These are phyloP conservation scores for Geotrypetes seraphini DNA, from an alignment of 2,797 vertebrate species.

Conservation along the genomic window DNA sequence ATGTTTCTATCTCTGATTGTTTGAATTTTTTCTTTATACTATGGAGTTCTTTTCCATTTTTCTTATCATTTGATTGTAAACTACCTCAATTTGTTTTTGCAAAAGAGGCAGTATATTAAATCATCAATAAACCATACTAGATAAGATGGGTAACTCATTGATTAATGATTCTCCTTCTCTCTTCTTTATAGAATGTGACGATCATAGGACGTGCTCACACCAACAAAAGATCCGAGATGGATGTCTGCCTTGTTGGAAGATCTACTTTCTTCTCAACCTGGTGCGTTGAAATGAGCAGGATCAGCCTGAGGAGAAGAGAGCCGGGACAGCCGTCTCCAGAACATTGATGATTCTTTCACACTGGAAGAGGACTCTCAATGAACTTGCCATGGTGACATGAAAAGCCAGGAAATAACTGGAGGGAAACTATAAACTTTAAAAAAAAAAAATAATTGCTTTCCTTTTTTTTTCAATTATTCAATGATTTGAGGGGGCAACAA, in stretches of 20 bases:
- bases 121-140: no score
- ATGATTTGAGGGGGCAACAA: slow-evolving; percentile 13
- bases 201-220: background rate
- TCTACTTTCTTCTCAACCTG: background rate
- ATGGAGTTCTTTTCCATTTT: no score
- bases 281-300: no score
- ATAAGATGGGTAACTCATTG: no score
- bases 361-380: slow-evolving; percentile 35
- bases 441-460: no score
- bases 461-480: slow-evolving; percentile 32
- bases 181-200: slow-evolving; percentile 5
- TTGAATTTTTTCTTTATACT: no score
- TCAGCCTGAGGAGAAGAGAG: slow-evolving; percentile 9
- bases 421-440: slow-evolving; percentile 1
- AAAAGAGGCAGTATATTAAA: no score
- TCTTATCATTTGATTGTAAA: no score
- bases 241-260: background rate
- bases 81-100: no score
- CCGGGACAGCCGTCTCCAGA: slow-evolving; percentile 23
- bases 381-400: slow-evolving; percentile 75
- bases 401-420: slow-evolving; percentile 33
- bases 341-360: slow-evolving; percentile 32
- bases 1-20: no score
- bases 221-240: no score
- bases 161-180: slow-evolving; percentile 1